Base-by-base conservation (phyloP, 2,113 vertebrate species). In the Lethenteron camtschaticum region DNA sequence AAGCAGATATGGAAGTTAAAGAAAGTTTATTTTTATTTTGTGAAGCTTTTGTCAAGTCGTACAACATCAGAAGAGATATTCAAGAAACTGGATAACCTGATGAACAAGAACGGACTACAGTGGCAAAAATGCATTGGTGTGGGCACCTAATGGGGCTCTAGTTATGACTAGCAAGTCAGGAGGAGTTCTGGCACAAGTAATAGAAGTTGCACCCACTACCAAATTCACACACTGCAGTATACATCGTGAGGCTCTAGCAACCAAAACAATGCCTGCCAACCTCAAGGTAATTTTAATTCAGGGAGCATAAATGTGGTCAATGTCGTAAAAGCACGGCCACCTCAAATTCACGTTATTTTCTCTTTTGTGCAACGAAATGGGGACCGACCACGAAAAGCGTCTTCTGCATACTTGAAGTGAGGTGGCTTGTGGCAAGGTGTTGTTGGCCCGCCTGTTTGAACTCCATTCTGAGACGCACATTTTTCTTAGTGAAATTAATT, bases 121-220 rank as follows among this genome's bases (percentile, higher is more conserved):
- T 55, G 20, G 20, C 20, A 20, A 69, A 63, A 18, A 68, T 69
- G 41, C 70, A 66, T 75, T 73, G 73, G 58, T 69, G 77, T 58
- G 63, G 74, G 75, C 77, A 73, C 74, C 69, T 71, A 74, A 74
- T 72, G 73, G 73, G 68, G 76, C 74, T 68, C 70, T 74, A 75
- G 75, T 75, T 72, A 78, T 71, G 75, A 74, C 73, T 73, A 68
- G 76, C 77, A 76, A 77, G 75, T 68, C 73, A 41, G 73, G 73
- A 78, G 70, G 75, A 73, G 75, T 73, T 71, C 75, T 73, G 76
- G 72, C 74, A 71, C 24, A 10, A 69, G 18, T 13, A 12, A 68
- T 9, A 68, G 12, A 12, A 68, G 16, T 14, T 41, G 18, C 68
- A 12, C 12, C 68, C 16, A 16, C 68, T 11, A 55, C 68, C 68